A percentile compares a stretch with the other conserved stretches of the same genome.
Conservation (phyloP, 2,797 vertebrate species). For the Allochrocebus solatus region DNA sequence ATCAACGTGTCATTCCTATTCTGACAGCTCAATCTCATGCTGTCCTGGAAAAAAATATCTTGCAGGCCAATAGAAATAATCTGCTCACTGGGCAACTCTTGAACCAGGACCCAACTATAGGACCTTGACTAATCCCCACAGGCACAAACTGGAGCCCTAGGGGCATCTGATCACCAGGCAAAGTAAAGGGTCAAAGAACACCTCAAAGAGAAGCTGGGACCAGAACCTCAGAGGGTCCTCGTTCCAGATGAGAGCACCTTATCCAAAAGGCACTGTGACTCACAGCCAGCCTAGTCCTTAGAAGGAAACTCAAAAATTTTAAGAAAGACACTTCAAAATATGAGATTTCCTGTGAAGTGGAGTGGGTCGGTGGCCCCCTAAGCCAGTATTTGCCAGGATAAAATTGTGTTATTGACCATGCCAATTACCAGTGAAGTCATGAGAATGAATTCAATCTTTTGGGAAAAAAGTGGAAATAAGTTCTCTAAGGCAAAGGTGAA, state of each 20-base stretch:
- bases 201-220: background rate
- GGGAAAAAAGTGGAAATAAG: background rate
- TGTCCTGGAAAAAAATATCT: background rate
- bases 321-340: background rate
- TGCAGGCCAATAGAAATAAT: background rate
- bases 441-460: background rate
- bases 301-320: background rate
- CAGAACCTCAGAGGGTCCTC: background rate
- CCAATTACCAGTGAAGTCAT: background rate
- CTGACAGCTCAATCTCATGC: background rate
- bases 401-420: background rate
- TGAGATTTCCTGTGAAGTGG: background rate
- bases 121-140: background rate
- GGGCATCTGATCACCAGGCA: background rate
- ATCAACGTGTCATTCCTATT: background rate
- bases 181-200: background rate
- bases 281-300: background rate
- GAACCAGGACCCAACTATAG: background rate
- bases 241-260: background rate
- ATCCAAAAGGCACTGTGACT: background rate
- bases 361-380: too few relatives aligned
- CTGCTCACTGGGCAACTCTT: background rate
- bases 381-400: background rate
- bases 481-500: background rate
- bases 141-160: background rate